These are phyloP conservation scores for Epinotia demarniana DNA, from an alignment of 2,888 invertebrate genomes.

Conservation along the genomic window DNA sequence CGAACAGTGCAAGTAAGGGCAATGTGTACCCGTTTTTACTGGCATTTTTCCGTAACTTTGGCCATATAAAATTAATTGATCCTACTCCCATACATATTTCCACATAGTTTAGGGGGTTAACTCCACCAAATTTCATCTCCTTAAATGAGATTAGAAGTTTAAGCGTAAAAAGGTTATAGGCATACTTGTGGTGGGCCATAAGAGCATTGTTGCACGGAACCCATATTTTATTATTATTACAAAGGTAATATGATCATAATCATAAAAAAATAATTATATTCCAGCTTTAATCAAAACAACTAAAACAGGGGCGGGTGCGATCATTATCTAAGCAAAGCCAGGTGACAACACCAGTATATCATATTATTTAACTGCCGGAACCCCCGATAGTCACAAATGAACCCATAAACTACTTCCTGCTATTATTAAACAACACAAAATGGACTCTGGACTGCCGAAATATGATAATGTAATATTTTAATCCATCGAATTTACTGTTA, in stretches of 20 bases:
- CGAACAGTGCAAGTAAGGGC: too few relatives aligned
- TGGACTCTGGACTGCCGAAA: conserved; percentile 37
- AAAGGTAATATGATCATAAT: not conserved
- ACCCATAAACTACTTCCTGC: conserved; percentile 41
- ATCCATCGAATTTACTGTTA: conserved; percentile 43
- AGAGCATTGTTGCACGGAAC: not conserved
- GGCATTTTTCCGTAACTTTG: too few relatives aligned
- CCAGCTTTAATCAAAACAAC: conserved; percentile 27
- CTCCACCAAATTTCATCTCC: too few relatives aligned
- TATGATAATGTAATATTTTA: conserved; percentile 48
- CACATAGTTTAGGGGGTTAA: too few relatives aligned
- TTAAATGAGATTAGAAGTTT: too few relatives aligned
- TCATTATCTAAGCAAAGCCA: conserved; percentile 34
- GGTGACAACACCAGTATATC: conserved; percentile 40
- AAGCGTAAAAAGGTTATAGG: not conserved
- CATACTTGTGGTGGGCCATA: not conserved
- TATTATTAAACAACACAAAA: conserved; percentile 38
- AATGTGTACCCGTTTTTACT: too few relatives aligned
- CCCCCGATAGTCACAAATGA: conserved; percentile 34
- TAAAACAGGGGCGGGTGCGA: conserved; percentile 24
- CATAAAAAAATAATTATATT: conserved; percentile 15
- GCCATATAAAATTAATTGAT: too few relatives aligned
- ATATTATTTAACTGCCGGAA: conserved; percentile 34
- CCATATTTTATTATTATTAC: not conserved
- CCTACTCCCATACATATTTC: too few relatives aligned